Evolutionary conservation across 2,888 invertebrate genomes (phyloP), one percentile per base, ranked within the genome.

Genomic region (Saturnia pavonia): DNA sequence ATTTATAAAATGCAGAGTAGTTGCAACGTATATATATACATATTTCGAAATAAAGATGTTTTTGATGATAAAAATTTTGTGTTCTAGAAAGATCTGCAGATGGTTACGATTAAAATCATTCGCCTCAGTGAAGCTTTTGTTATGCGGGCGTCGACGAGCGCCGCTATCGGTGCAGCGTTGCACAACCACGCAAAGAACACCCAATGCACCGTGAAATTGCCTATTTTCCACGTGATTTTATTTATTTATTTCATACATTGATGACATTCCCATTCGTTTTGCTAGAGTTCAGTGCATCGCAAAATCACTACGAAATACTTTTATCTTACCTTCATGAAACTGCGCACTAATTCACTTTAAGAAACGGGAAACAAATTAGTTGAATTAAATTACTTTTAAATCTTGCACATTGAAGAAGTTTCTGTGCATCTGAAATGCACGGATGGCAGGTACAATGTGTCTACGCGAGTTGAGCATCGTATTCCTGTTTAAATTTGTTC

Each of bases 181-280:
- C 85, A 83, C 85, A 82, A 80, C 85, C 86, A 85, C 87, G 89
- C 89, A 90, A 91, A 92, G 92, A 90, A 88, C 88, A 82, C 73
- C 85, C 90, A 92, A 93, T 94, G 91, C 92, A 92, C 91, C 92
- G 92, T 92, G 90, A 94, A 94, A 94, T 94, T 92, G 93, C 90
- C 93, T 92, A 92, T 94, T 93, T 94, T 92, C 93, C 91, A 88
- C 91, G 84, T 91, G 92, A 91, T 90, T 91, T 92, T 93, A 92
- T 92, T 92, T 92, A 91, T 92, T 92, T 92, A 92, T 92, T 91
- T 91, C 90, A 91, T 91, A 90, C 88, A 83, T 79, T 87, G 87
- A 90, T 90, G 90, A 90, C 86, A 88, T 88, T 90, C 87, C 82
- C 86, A 87, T 88, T 89, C 83, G 82, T 84, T 87, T 76, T 79